Evolutionary conservation across 2,113 vertebrate species (phyloP).

Genomic region (Nothobranchius kuhntae): DNA sequence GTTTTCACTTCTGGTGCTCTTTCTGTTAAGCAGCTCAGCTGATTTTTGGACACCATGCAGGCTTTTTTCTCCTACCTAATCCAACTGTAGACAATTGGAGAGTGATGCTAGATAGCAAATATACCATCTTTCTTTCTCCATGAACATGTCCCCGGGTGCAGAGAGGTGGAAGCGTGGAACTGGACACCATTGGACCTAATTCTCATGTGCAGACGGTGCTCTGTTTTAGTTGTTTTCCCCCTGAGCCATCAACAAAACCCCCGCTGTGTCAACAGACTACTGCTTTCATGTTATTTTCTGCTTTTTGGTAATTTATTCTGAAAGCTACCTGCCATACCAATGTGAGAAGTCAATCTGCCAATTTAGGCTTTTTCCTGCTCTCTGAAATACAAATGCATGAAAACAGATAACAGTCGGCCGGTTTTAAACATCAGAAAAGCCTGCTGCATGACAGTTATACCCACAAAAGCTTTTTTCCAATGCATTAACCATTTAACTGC

Average conservation of each 20-base stretch:
- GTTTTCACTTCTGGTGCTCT: too few relatives aligned
- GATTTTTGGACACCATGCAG: too few relatives aligned
- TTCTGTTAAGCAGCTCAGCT: too few relatives aligned
- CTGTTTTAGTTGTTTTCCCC: not conserved
- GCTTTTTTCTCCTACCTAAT: too few relatives aligned
- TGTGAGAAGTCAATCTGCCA: slow-evolving; percentile 1
- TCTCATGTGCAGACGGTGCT: not conserved
- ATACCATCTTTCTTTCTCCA: too few relatives aligned
- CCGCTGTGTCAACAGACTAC: not conserved
- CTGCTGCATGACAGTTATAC: not conserved
- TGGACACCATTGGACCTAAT: not conserved
- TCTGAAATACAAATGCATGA: slow-evolving; percentile 1
- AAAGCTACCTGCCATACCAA: slow-evolving; percentile 5
- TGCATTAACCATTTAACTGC: too few relatives aligned
- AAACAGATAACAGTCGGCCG: not conserved
- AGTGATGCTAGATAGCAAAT: too few relatives aligned
- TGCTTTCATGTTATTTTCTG: not conserved
- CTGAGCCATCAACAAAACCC: not conserved
- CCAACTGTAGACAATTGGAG: too few relatives aligned
- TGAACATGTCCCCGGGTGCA: not conserved
- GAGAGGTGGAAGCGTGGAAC: not conserved
- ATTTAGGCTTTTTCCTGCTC: not conserved
- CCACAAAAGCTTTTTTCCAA: not conserved
- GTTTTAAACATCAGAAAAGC: slow-evolving; percentile 4
- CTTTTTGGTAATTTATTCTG: not conserved